A percentile compares a stretch with the other conserved stretches of the same genome.
Evolutionary conservation across 2,113 vertebrate species (phyloP).

Genomic region (Peromyscus maniculatus): DNA sequence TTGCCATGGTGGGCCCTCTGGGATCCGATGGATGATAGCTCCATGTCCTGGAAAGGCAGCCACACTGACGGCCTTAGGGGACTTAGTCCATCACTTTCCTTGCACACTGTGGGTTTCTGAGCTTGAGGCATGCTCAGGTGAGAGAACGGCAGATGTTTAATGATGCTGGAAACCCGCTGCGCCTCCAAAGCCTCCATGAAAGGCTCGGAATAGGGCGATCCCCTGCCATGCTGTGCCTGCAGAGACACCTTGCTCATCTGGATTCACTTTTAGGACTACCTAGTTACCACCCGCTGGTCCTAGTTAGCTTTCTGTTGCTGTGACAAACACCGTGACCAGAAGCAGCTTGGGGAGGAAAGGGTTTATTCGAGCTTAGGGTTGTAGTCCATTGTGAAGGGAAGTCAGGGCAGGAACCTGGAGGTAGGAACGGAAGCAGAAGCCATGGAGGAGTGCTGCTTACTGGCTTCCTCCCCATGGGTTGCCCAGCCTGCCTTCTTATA

Average conservation of each 20-base stretch:
- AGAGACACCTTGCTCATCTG: rapidly evolving
- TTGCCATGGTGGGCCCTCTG: background rate
- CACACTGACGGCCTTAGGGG: background rate
- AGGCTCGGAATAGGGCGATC: rapidly evolving
- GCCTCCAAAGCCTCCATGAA: background rate
- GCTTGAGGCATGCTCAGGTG: background rate
- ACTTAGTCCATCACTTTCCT: background rate
- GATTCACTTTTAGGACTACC: too few relatives aligned
- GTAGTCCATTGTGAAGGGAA: background rate
- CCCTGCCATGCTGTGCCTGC: rapidly evolving
- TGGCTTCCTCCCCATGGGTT: background rate
- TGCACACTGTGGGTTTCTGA: rapidly evolving
- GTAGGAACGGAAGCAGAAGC: background rate
- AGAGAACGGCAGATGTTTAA: background rate
- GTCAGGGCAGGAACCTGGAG: background rate
- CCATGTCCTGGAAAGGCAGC: background rate
- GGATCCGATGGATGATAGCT: background rate
- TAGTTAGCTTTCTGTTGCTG: background rate
- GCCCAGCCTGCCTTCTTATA: background rate
- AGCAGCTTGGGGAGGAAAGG: background rate
- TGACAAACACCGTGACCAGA: background rate
- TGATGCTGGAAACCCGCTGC: background rate
- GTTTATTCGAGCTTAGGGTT: background rate
- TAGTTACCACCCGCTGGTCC: rapidly evolving
- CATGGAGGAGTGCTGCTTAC: background rate